Conservation (phyloP, 2,113 vertebrate genomes). For the Neotoma lepida region DNA sequence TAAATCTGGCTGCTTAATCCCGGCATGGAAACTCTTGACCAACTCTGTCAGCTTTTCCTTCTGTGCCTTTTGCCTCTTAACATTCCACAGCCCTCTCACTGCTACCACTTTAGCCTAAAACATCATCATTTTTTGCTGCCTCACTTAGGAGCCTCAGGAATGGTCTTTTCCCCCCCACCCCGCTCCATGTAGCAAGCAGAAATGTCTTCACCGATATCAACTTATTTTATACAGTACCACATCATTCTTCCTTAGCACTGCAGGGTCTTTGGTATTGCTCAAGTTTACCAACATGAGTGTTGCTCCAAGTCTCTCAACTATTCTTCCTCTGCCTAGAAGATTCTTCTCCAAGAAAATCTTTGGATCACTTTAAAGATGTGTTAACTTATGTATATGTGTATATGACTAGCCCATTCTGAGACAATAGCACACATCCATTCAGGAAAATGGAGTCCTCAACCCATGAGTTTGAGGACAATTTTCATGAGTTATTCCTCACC, state of each 20-base stretch:
- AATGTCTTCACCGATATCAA: background rate
- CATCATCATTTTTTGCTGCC: background rate
- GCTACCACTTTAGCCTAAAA: background rate
- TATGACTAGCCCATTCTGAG: background rate
- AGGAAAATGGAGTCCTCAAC: background rate
- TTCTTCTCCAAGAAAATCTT: background rate
- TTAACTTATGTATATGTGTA: no score
- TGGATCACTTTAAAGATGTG: background rate
- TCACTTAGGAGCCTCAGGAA: background rate
- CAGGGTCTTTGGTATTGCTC: background rate
- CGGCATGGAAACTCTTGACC: background rate
- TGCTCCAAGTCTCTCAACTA: background rate
- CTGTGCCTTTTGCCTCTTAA: no score
- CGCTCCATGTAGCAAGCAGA: background rate
- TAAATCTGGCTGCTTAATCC: background rate
- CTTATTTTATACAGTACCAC: background rate
- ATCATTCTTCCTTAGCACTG: background rate
- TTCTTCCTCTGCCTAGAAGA: background rate
- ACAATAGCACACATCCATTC: background rate
- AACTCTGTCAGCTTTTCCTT: background rate
- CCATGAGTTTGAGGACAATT: background rate
- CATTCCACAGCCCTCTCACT: background rate
- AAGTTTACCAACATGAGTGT: background rate
- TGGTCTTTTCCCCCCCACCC: background rate
- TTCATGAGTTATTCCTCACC: background rate